Evolutionary conservation across 1,140 invertebrate genomes (phyloP), one percentile per base, ranked within the genome.

Genomic region (Eufriesea mexicana): DNA sequence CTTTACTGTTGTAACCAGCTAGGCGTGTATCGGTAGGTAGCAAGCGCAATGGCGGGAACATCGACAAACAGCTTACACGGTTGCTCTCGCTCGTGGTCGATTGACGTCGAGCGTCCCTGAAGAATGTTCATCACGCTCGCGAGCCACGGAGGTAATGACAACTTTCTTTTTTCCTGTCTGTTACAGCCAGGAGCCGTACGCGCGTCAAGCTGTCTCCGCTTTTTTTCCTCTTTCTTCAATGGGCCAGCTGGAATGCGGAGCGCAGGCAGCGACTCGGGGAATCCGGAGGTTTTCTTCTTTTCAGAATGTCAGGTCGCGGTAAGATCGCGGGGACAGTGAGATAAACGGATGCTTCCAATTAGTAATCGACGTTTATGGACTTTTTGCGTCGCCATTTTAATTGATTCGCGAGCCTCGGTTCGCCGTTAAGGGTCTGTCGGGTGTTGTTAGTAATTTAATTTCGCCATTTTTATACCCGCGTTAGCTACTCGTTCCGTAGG

Each of bases 61-160:
- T 10, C 18, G 10, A 16, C 18, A 18, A 45, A 23, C 18, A 23
- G 23, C 64, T 49, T 16, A 42, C 49, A 14, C 20, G 25, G 6
- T 10, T 20, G 14, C 57, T 62, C 45, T 61, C 45, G 25, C 35
- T 62, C 20, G 45, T 35, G 9, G 18, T 0, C 42, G 45, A 66
- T 79, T 8, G 75, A 78, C 75, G 80, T 51, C 45, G 0, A 20
- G 28, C 51, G 35, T 16, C 25, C 70, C 67, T 35, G 20, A 51
- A 62, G 76, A 84, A 79, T 62, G 76, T 64, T 83, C 66, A 72
- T 77, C 80, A 77, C 66, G 54, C 51, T 77, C 28, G 10, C n/a
- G 42, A 42, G 25, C 28, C 62, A 28, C 18, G n/a, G 35, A 57
- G 66, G 73, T 77, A 78, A 78, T 70, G 66, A 83, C 75, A 62